A percentile compares a stretch with the other conserved stretches of the same genome.
phyloP scores from a whole-genome alignment of 2,888 invertebrate species.

The Congeria kusceri region DNA sequence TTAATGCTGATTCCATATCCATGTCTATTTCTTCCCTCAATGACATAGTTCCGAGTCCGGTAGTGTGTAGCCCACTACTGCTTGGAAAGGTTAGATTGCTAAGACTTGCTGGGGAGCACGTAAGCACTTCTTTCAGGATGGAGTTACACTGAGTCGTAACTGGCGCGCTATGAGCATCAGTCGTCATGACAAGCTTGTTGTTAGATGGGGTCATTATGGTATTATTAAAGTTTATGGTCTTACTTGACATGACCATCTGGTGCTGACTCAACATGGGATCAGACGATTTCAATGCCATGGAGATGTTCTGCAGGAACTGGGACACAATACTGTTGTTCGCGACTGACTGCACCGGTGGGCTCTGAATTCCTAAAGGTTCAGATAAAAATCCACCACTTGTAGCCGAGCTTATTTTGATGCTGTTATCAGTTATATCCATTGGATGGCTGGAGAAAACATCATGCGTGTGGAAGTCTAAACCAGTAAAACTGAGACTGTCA shows the following conservation, averaged over 20 bases:
- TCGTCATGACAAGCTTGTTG: conserved; percentile 27
- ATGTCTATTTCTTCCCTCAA: too few relatives aligned
- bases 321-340: conserved; percentile 41
- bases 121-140: conserved; percentile 48
- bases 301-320: conserved; percentile 51
- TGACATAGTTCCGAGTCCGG: too few relatives aligned
- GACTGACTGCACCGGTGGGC: conserved; percentile 3
- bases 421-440: not conserved
- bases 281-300: conserved; percentile 34
- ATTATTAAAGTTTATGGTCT: not conserved
- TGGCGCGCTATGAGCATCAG: conserved; percentile 9
- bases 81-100: conserved; percentile 25
- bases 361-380: conserved; percentile 26
- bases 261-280: conserved; percentile 30
- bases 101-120: conserved; percentile 45
- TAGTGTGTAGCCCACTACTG: not conserved
- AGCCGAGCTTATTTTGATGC: not conserved
- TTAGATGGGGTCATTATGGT: conserved; percentile 28
- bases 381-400: conserved; percentile 30
- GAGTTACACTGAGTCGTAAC: conserved; percentile 14
- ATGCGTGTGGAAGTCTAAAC: not conserved
- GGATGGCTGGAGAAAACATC: conserved; percentile 4
- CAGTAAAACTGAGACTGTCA: not conserved
- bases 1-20: too few relatives aligned
- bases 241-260: conserved; percentile 5